phyloP scores from a whole-genome alignment of 2,888 invertebrate species.

The Micoletzkya japonica region DNA sequence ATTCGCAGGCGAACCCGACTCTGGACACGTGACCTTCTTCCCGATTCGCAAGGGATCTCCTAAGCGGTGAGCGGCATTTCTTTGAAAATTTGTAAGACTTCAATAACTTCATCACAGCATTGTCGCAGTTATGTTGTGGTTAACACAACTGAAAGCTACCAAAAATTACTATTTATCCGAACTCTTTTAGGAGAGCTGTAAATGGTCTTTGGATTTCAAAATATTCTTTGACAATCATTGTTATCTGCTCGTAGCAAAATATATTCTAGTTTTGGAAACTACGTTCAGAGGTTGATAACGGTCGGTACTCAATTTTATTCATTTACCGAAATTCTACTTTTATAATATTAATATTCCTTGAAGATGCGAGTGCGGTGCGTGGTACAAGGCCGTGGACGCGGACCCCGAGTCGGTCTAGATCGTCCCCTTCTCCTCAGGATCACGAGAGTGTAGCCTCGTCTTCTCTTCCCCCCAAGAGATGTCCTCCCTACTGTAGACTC shows the following conservation, averaged over 20 bases:
- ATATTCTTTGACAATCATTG: no score
- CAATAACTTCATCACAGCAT: neutral
- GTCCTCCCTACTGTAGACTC: no score
- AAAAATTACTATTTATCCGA: neutral
- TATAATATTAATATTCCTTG: neutral
- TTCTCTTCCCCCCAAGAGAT: neutral
- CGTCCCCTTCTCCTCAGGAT: constrained; percentile 7
- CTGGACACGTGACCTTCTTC: constrained; percentile 87
- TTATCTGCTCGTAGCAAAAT: no score
- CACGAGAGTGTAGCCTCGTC: neutral
- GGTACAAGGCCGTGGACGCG: constrained; percentile 77
- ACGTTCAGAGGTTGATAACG: no score
- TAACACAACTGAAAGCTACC: neutral
- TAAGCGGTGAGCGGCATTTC: constrained; percentile 67
- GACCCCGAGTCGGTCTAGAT: constrained; percentile 60
- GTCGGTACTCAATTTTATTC: neutral
- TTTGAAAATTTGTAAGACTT: neutral
- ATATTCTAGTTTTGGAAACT: no score
- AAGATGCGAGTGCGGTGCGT: constrained; percentile 89
- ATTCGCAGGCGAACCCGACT: constrained; percentile 81
- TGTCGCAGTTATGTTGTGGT: neutral
- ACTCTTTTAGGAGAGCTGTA: no score
- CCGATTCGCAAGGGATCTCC: constrained; percentile 87
- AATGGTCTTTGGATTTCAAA: no score
- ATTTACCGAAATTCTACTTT: neutral